Percentiles rank a stretch among this genome's conserved stretches.
These are phyloP conservation scores for Chloroclysta siterata DNA, from an alignment of 2,888 invertebrate species.

Conservation along the genomic window DNA sequence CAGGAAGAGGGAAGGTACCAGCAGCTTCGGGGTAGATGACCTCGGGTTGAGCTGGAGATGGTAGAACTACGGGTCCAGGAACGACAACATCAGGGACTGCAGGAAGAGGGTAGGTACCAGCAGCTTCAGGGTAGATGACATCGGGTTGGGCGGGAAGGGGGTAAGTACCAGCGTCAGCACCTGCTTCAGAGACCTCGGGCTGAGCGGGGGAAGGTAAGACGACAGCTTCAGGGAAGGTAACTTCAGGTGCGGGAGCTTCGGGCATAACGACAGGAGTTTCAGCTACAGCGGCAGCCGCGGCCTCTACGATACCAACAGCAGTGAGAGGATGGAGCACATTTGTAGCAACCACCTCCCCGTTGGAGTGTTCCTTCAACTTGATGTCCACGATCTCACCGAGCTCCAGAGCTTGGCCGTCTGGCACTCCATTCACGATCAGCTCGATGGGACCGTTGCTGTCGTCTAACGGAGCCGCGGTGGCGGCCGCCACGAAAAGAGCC, in stretches of 20 bases:
- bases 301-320: slow-evolving; percentile 62
- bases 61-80: slow-evolving; percentile 10
- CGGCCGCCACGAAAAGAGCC: slow-evolving; percentile 62
- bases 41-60: slow-evolving; percentile 10
- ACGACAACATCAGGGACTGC: slow-evolving; percentile 13
- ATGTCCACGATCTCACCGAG: slow-evolving; percentile 58
- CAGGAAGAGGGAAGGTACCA: slow-evolving; percentile 26
- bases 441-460: slow-evolving; percentile 57
- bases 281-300: slow-evolving; percentile 47
- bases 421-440: slow-evolving; percentile 63
- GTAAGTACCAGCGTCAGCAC: no score
- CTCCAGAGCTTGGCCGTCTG: slow-evolving; percentile 62
- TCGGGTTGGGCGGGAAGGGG: slow-evolving; percentile 15
- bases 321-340: slow-evolving; percentile 62
- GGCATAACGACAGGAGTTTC: slow-evolving; percentile 29
- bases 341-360: slow-evolving; percentile 53
- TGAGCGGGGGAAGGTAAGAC: background rate
- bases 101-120: slow-evolving; percentile 31
- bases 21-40: slow-evolving; percentile 10
- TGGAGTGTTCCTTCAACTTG: slow-evolving; percentile 57
- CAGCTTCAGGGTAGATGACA: slow-evolving; percentile 28
- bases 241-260: slow-evolving; percentile 8
- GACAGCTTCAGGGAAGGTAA: slow-evolving; percentile 8
- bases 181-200: slow-evolving; percentile 22
- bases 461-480: slow-evolving; percentile 56